Evolutionary conservation across 2,113 vertebrate species (phyloP).

Genomic region (Apodemus speciosus): DNA sequence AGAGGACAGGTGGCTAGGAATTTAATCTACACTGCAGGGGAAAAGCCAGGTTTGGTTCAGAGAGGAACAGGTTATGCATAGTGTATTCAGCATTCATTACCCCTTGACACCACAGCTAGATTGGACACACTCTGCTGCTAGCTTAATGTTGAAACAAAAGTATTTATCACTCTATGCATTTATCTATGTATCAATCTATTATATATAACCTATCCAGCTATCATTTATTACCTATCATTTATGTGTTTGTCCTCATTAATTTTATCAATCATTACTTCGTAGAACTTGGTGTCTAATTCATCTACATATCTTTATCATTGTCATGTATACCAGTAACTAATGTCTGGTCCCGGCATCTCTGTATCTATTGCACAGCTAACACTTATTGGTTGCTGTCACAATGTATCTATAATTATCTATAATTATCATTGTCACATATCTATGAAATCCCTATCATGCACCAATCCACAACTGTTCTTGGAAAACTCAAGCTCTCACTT

Average conservation of each 20-base stretch:
- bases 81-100: too few relatives aligned
- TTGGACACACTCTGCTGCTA: neutral
- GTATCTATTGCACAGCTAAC: neutral
- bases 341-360: neutral
- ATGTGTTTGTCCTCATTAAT: neutral
- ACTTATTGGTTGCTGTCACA: neutral
- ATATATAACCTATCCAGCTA: neutral
- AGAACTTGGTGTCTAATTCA: neutral
- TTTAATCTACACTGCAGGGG: too few relatives aligned
- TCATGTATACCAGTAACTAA: neutral
- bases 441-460: neutral
- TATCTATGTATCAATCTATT: neutral
- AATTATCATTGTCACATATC: neutral
- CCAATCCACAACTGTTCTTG: neutral
- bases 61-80: neutral
- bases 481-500: neutral
- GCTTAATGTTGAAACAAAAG: neutral
- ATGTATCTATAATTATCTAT: neutral
- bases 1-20: neutral
- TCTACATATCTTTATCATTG: neutral
- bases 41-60: neutral
- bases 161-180: neutral
- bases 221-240: neutral
- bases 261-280: neutral
- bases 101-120: neutral